Evolutionary conservation across 1,140 invertebrate genomes (phyloP).

Genomic region (Scaptomyza graminum): DNA sequence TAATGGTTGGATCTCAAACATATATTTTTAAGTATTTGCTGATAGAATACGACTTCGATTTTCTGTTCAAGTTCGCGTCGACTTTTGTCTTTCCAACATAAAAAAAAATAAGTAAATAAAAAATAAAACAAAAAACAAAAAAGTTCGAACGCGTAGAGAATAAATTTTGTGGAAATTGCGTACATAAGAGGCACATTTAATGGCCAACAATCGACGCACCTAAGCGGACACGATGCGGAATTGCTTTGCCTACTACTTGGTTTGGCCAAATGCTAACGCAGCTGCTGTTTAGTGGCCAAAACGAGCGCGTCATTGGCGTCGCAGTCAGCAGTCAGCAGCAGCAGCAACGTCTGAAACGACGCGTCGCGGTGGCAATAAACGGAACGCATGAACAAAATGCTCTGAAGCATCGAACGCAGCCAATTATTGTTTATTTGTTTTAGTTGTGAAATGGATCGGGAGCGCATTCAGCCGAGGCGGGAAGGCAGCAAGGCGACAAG

Average conservation of each 20-base stretch:
- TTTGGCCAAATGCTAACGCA: neutral
- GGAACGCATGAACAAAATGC: slow-evolving; percentile 46
- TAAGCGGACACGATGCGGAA: slow-evolving; percentile 22
- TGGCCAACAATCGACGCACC: slow-evolving; percentile 46
- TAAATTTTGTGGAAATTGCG: slow-evolving; percentile 53
- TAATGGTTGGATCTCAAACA: no score
- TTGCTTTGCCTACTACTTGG: neutral
- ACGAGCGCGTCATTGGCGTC: slow-evolving; percentile 20
- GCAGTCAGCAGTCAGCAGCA: neutral
- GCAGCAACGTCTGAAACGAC: neutral
- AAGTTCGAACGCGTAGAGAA: slow-evolving; percentile 49
- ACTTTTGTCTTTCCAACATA: neutral
- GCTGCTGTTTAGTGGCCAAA: neutral
- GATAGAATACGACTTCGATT: neutral
- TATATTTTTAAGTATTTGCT: no score
- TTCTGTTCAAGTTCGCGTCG: neutral
- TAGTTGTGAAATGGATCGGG: slow-evolving; percentile 14
- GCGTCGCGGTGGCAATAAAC: slow-evolving; percentile 40
- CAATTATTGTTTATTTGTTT: slow-evolving; percentile 75
- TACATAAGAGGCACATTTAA: slow-evolving; percentile 55
- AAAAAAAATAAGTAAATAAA: no score
- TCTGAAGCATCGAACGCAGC: slow-evolving; percentile 52
- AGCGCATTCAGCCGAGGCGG: neutral
- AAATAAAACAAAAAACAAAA: neutral
- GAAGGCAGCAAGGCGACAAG: no score